These are phyloP conservation scores for Drosophila bifasciata DNA, from an alignment of 1,140 invertebrate genomes.

Conservation along the genomic window DNA sequence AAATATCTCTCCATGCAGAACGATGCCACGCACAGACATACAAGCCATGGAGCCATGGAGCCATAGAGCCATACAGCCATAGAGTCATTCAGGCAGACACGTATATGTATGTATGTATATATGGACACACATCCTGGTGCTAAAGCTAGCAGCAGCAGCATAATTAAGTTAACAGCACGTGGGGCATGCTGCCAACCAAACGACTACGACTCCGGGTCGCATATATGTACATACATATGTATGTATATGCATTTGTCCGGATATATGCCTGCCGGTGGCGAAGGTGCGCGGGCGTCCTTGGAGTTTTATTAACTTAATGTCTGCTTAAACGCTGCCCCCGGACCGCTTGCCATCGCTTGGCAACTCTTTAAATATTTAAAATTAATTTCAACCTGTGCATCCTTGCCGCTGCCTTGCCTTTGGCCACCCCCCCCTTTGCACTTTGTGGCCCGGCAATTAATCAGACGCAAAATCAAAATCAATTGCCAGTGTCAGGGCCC, in stretches of 20 bases:
- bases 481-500: slow-evolving; percentile 54
- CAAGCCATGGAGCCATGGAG: no score
- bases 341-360: no score
- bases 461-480: slow-evolving; percentile 61
- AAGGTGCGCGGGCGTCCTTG: no score
- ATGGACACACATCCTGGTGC: slow-evolving; percentile 19
- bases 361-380: slow-evolving; percentile 74
- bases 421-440: not conserved
- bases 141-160: slow-evolving; percentile 51
- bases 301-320: slow-evolving; percentile 77
- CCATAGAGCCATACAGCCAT: not conserved
- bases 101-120: no score
- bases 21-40: slow-evolving; percentile 18
- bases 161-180: slow-evolving; percentile 71
- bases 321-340: slow-evolving; percentile 67
- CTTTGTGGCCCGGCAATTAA: slow-evolving; percentile 38
- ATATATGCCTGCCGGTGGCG: no score
- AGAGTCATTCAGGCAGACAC: no score
- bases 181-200: no score
- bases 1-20: slow-evolving; percentile 26
- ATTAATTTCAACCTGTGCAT: slow-evolving; percentile 55
- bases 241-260: no score
- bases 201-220: not conserved
- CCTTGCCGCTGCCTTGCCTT: not conserved
- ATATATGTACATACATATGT: no score